Evolutionary conservation across 2,797 vertebrate genomes (phyloP), one percentile per base, ranked within the genome.

Genomic region (Myotis findleyi): DNA sequence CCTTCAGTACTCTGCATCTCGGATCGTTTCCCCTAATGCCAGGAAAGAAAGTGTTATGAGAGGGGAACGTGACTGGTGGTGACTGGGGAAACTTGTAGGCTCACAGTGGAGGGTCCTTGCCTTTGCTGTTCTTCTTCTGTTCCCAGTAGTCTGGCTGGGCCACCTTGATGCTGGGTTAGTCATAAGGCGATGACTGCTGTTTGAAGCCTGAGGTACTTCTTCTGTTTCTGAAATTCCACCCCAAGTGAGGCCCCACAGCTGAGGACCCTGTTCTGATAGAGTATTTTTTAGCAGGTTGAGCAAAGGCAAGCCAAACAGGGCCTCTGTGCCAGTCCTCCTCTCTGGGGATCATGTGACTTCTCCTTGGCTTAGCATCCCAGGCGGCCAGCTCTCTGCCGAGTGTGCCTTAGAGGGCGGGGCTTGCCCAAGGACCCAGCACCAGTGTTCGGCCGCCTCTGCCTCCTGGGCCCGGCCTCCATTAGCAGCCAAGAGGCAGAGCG

Each of bases 1-100:
- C 33, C 73, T 75, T 55, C 6, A 38, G 38, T 91, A 38, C 72
- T 83, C 68, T n/a, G n/a, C 20, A 33, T 57, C 75, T 94, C 36
- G 16, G 62, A 27, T 89, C 23, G 73, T 83, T 77, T 68, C 51
- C 71, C 71, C 36, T n/a, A 18, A 69, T 68, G 25, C 44, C 59
- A 81, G 90, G 94, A 89, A 93, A 51, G 44, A 5, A 90, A 59
- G 44, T 18, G n/a, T 62, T 77, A 41, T 72, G 94, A 68, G 81
- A 30, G 69, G 72, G 89, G 8, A 23, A 0, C 0, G 5, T 30
- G 36, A 59, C 69, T n/a, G 0, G 12, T 36, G 86, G 81, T 2
- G 3, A 79, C 49, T 23, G 47, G 77, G 89, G 51, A 94, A 79
- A 64, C 18, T 2, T 11, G 38, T 5, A 14, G 51, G 8, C 4